Evolutionary conservation across 2,113 vertebrate genomes (phyloP).

Genomic region (Clarias macrocephalus): DNA sequence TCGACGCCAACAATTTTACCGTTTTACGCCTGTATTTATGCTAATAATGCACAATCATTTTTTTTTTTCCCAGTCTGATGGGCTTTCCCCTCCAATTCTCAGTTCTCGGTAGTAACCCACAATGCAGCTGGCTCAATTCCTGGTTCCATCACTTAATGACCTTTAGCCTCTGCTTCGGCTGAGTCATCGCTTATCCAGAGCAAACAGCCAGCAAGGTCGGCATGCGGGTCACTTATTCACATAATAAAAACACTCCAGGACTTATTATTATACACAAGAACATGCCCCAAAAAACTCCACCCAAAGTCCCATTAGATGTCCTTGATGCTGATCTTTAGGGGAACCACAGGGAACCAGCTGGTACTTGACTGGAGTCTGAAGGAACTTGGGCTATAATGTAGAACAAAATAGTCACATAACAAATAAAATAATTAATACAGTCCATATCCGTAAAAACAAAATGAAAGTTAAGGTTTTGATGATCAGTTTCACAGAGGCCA

Average conservation of each 20-base stretch:
- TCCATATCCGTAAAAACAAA: not conserved
- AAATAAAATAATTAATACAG: not conserved
- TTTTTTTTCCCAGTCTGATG: not conserved
- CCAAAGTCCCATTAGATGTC: not conserved
- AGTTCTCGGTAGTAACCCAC: not conserved
- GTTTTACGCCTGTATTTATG: not conserved
- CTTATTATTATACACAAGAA: not conserved
- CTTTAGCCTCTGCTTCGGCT: slow-evolving; percentile 21
- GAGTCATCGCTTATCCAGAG: slow-evolving; percentile 2
- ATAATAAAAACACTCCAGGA: not conserved
- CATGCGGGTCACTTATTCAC: not conserved
- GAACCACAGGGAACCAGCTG: not conserved
- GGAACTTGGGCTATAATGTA: not conserved
- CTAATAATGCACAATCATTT: not conserved
- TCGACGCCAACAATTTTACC: not conserved
- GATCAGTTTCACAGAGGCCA: not conserved
- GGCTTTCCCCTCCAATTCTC: not conserved
- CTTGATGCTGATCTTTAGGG: not conserved
- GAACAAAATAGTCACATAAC: not conserved
- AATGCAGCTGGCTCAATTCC: slow-evolving; percentile 33
- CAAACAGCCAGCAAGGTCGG: slow-evolving; percentile 19
- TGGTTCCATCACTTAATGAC: slow-evolving; percentile 40
- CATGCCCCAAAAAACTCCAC: not conserved
- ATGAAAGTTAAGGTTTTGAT: not conserved
- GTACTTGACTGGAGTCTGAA: not conserved